Conservation (phyloP, 2,888 invertebrate species). For the Ramazzottius varieornatus region DNA sequence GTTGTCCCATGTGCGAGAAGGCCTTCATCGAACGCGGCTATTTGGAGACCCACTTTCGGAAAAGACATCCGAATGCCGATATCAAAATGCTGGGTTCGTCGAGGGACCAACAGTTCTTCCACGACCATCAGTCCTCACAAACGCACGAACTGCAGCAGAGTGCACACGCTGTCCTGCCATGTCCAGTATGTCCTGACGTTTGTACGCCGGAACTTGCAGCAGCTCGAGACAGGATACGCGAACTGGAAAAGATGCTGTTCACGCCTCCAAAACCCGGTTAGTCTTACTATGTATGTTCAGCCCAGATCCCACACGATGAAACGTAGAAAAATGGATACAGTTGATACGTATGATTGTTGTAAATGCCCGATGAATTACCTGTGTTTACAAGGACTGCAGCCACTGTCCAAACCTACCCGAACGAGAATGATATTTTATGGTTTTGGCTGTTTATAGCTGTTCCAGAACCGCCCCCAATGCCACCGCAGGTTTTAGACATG, state of each 20-base stretch:
- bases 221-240: neutral
- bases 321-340: too few species aligned
- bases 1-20: neutral
- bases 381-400: too few species aligned
- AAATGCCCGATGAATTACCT: too few species aligned
- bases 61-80: neutral
- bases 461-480: neutral
- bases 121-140: neutral
- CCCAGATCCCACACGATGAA: too few species aligned
- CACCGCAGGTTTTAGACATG: neutral
- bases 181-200: too few species aligned
- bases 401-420: too few species aligned
- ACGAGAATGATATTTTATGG: too few species aligned
- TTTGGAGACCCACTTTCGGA: neutral
- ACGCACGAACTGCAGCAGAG: neutral
- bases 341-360: too few species aligned
- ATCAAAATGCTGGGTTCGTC: neutral
- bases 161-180: neutral
- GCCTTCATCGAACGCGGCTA: conserved; percentile 1
- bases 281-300: too few species aligned
- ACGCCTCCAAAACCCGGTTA: too few species aligned
- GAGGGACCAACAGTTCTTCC: neutral
- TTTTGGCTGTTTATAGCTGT: too few species aligned
- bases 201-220: neutral
- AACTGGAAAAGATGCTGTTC: neutral